Base-by-base conservation (phyloP, 2,113 vertebrate genomes). In the Equus przewalskii region DNA sequence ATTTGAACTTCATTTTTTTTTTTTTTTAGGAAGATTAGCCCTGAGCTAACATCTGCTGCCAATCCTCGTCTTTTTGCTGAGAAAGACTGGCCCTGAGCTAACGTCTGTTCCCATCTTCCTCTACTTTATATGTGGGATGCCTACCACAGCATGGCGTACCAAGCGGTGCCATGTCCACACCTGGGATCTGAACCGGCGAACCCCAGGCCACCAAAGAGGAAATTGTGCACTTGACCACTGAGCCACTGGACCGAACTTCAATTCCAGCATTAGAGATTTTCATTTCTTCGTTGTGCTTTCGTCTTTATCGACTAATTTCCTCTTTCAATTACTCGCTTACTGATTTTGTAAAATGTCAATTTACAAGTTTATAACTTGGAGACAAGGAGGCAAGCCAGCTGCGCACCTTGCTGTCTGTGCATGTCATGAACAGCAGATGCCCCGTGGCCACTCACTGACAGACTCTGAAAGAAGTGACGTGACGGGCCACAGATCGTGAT, bases 311-410 rank as follows among this genome's bases (percentile, higher is more conserved):
- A 64, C 51, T 7, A 14, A 67, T 56, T 65, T 67, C 44, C 84
- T 80, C 62, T 67, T 69, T 82, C 3, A 0, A 12, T n/a, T n/a
- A 65, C 3, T 82, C 3, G 0, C 9, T n/a, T n/a, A 65, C 3
- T 0, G 1, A 6, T 22, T 64, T 46, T 84, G 28, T 70, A n/a
- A 79, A 67, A 19, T 36, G 46, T 44, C 46, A 14, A 54, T 54
- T 54, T 5, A 0, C 21, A 33, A 6, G 24, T 85, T 49, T 72
- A 64, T 41, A 67, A 65, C 44, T 13, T 51, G 83, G 64, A 90
- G 60, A 28, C 22, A 33, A 46, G 28, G 83, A 22, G n/a, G 33
- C 73, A 83, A 16, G 69, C 21, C 11, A 56, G 18, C 6, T 7
- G 14, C 1, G 36, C 2, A 1, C 79, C 69, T 73, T 13, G 58